These are phyloP conservation scores for Trachelus stipa DNA, from an alignment of 2,888 invertebrate genomes.

Conservation along the genomic window DNA sequence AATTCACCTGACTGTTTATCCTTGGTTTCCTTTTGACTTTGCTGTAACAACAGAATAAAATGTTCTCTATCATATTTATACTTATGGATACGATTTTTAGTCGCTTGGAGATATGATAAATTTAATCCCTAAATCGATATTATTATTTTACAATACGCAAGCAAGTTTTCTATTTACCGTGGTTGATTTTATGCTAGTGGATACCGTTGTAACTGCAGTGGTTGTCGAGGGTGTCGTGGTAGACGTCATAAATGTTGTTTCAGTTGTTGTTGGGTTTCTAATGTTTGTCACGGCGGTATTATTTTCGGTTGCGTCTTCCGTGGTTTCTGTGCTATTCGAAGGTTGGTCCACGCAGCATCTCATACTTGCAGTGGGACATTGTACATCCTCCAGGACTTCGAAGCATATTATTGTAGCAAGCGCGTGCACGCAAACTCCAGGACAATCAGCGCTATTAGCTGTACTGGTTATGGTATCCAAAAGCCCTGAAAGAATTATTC, in stretches of 20 bases:
- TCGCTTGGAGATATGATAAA: background rate
- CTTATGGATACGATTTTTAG: constrained; percentile 3
- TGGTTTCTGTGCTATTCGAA: constrained; percentile 68
- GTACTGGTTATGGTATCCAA: constrained; percentile 88
- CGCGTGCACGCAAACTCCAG: constrained; percentile 89
- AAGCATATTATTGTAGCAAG: constrained; percentile 88
- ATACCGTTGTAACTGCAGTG: constrained; percentile 49
- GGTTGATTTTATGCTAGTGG: constrained; percentile 47
- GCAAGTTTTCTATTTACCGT: constrained; percentile 19
- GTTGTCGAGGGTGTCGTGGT: constrained; percentile 43
- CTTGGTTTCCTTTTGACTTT: constrained; percentile 17
- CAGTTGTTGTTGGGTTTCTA: constrained; percentile 51
- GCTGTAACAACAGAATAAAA: constrained; percentile 3
- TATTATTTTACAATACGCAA: background rate
- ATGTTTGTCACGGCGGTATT: constrained; percentile 40
- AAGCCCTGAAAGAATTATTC: constrained; percentile 71
- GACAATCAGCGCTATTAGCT: constrained; percentile 86
- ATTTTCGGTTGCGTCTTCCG: constrained; percentile 35
- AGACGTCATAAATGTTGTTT: constrained; percentile 51
- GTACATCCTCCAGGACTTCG: constrained; percentile 84
- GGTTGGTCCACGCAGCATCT: constrained; percentile 86
- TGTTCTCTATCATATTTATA: constrained; percentile 13
- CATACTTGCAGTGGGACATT: constrained; percentile 84
- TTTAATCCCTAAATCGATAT: background rate
- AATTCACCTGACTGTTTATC: constrained; percentile 17